These are phyloP conservation scores for Ptychoptera albimana DNA, from an alignment of 2,888 invertebrate species.

Conservation along the genomic window DNA sequence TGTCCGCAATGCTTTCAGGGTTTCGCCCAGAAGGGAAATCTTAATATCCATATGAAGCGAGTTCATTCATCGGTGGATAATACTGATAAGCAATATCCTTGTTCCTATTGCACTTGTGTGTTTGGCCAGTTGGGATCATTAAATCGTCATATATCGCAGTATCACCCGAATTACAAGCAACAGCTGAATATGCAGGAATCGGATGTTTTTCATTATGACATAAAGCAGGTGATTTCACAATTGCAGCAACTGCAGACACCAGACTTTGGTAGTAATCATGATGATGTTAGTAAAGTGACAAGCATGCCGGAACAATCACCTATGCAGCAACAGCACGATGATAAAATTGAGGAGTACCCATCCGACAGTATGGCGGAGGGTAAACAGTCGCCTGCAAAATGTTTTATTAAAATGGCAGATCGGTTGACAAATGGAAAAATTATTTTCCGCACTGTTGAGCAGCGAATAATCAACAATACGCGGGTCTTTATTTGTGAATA, in stretches of 20 bases:
- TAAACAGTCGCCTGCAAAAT: no score
- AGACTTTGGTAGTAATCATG: not conserved
- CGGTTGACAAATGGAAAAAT: slow-evolving; percentile 1
- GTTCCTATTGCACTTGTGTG: slow-evolving; percentile 8
- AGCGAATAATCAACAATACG: not conserved
- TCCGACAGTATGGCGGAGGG: no score
- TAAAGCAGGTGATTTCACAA: slow-evolving; percentile 1
- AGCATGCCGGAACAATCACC: not conserved
- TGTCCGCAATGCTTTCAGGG: not conserved
- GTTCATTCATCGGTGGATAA: not conserved
- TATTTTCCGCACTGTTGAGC: not conserved
- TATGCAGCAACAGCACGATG: not conserved
- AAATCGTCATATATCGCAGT: slow-evolving; percentile 13
- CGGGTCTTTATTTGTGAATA: not conserved
- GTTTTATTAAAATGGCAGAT: slow-evolving; percentile 1
- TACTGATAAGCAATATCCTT: not conserved
- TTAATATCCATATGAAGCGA: not conserved
- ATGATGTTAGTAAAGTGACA: not conserved
- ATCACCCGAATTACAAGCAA: slow-evolving; percentile 9
- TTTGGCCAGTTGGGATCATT: slow-evolving; percentile 14
- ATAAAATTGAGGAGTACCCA: not conserved
- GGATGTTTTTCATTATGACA: not conserved
- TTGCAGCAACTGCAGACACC: not conserved
- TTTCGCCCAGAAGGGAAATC: not conserved
- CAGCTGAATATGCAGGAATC: not conserved